Evolutionary conservation across 2,888 invertebrate species (phyloP).

Genomic region (Drosophila putrida): DNA sequence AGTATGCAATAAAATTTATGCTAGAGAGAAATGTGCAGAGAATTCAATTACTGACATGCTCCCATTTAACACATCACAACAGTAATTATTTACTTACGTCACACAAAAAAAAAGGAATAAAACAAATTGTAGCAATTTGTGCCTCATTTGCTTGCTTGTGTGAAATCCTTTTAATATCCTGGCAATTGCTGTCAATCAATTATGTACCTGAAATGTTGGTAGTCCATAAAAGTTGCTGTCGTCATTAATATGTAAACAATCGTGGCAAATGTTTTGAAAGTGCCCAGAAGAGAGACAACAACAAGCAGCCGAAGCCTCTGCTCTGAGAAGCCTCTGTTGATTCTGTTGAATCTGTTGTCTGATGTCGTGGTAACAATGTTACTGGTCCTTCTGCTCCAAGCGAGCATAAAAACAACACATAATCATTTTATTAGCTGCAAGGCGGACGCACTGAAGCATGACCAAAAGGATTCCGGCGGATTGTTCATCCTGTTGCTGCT

Average conservation of each 20-base stretch:
- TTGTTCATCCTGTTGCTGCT: constrained; percentile 69
- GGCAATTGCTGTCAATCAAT: constrained; percentile 62
- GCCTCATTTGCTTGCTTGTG: constrained; percentile 24
- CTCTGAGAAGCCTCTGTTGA: not conserved
- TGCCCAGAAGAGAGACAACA: constrained; percentile 23
- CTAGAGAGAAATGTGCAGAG: not conserved
- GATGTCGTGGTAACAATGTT: constrained; percentile 20
- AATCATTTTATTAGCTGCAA: constrained; percentile 77
- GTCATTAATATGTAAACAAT: constrained; percentile 77
- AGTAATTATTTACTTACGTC: not conserved
- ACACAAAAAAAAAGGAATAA: not conserved
- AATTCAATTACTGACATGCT: not conserved
- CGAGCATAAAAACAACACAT: constrained; percentile 77
- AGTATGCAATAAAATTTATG: too few species aligned
- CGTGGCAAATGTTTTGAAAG: constrained; percentile 66
- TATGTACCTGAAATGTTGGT: constrained; percentile 65
- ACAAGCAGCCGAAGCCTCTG: not conserved
- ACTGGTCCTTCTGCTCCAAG: constrained; percentile 12
- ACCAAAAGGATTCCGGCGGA: constrained; percentile 59
- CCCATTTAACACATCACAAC: not conserved
- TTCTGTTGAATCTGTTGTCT: constrained; percentile 3
- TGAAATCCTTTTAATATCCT: constrained; percentile 37
- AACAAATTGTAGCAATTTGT: constrained; percentile 42
- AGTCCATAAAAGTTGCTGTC: constrained; percentile 67
- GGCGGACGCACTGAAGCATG: constrained; percentile 59